Base-by-base conservation (phyloP, 1,140 invertebrate species). In the Dinothrombium tinctorium region DNA sequence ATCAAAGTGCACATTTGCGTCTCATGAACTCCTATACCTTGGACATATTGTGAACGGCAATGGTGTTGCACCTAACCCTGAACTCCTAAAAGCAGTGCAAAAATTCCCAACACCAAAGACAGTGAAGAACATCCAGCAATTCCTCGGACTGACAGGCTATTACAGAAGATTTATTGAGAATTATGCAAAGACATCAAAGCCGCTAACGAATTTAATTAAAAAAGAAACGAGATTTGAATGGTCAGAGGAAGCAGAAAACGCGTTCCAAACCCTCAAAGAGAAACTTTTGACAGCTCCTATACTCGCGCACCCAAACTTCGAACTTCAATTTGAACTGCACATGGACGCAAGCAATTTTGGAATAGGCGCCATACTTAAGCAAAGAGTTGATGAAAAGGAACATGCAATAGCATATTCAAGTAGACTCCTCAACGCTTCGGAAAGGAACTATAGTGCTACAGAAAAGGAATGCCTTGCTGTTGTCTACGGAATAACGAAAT, bases 71-170 rank as follows among this genome's bases (percentile, higher is more conserved):
- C 45, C 42, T 9, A 22, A 29, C 24, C 15, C 2, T 4, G 4
- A 12, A 7, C 36, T 44, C 7, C 20, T 42, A 2, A n/a, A 15
- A 14, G 31, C 44, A 12, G 24, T 45, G 4, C 7, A 19, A 4
- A 8, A n/a, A 15, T 45, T 42, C 1, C 20, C 29, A n/a, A 12
- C 23, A 8, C 44, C 44, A 12, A 8, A 19, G 0, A 23, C 9
- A 4, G 12, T 12, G 25, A 3, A 54, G 37, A 54, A 62, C 31
- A 14, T 65, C 0, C 40, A 56, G 25, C 41, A 56, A 35, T 64
- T 66, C 43, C 46, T 63, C 7, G 62, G 60, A 2, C 54, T 63
- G 40, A 49, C 55, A 2, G 51, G 51, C 22, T 66, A 59, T 48
- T 65, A 65, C 47, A 48, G 52, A 2, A 51, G 53, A 33, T 65